Base-by-base conservation (phyloP, 2,888 invertebrate species). In the Andrena bicolor region DNA sequence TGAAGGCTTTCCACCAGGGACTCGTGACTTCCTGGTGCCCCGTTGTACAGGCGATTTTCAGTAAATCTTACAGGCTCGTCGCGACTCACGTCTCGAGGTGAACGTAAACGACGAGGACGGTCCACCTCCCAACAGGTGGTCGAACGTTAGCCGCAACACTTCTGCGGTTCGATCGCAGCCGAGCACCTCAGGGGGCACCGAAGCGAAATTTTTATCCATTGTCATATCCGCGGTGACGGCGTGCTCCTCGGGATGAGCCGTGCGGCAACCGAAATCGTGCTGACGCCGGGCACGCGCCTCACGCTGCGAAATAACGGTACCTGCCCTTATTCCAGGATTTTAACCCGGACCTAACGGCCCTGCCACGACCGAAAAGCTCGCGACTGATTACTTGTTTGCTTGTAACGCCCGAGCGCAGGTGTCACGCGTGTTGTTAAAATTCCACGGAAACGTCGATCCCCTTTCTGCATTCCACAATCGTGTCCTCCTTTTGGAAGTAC, bases 221-320 rank as follows among this genome's bases (percentile, higher is more conserved):
- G 88, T 90, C 87, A 87, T 90, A 84, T 83, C 51, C 56, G 66
- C 6, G 35, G 64, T 2, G 7, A 23, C 41, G 41, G 75, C 58
- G 72, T 71, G 82, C 87, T 73, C 82, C 80, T 70, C 20, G 77
- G 86, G 84, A 86, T 84, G 83, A 86, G 35, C 84, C 84, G 56
- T 81, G 75, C 48, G 76, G 83, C 83, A 82, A 72, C 64, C 77
- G 84, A 84, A 83, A 82, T 76, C 83, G 76, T 81, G 87, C 86
- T 87, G 90, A 92, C 89, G 87, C 82, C 75, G 73, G 91, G 90
- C 92, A 91, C 92, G 92, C 81, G 91, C 88, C 90, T 84, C 89
- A 91, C 78, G 91, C 91, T 91, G 91, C 70, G 89, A 80, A 80
- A 77, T 90, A 91, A 91, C 91, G 90, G 89, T 77, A 86, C 86